A percentile compares a stretch with the other conserved stretches of the same genome.
These are phyloP conservation scores for Plebejus anna DNA, from an alignment of 2,888 invertebrate genomes.

Conservation along the genomic window DNA sequence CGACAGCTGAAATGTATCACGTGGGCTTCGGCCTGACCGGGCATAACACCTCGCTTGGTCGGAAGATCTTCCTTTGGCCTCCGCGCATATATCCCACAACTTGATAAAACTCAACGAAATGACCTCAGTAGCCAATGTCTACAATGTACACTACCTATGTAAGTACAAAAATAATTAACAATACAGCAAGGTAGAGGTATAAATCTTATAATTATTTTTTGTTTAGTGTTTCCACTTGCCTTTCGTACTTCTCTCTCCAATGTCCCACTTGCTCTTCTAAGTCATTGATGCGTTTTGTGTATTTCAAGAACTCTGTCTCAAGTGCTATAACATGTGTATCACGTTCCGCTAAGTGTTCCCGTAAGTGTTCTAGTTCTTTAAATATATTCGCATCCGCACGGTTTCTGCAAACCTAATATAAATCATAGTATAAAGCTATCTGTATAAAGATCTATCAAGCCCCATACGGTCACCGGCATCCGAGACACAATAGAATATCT, in stretches of 20 bases:
- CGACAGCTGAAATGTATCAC: no score
- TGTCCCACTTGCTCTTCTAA: conserved; percentile 90
- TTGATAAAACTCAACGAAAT: no score
- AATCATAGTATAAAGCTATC: conserved; percentile 51
- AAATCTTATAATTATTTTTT: neutral
- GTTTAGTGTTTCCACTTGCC: conserved; percentile 61
- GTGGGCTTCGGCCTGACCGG: no score
- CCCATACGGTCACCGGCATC: no score
- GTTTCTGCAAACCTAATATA: conserved; percentile 68
- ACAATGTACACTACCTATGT: no score
- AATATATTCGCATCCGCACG: conserved; percentile 84
- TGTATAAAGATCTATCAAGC: conserved; percentile 32
- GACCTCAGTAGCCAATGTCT: no score
- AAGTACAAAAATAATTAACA: no score
- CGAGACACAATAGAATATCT: no score
- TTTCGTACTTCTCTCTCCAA: conserved; percentile 96
- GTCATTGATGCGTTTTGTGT: conserved; percentile 87
- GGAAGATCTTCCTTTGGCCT: no score
- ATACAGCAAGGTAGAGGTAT: no score
- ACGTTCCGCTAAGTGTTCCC: conserved; percentile 89
- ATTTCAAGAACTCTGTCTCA: conserved; percentile 91
- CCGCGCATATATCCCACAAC: no score
- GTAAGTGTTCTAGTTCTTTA: conserved; percentile 92
- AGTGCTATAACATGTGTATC: conserved; percentile 91
- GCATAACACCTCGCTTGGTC: no score